Evolutionary conservation across 2,113 vertebrate species (phyloP).

Genomic region (Labrus mixtus): DNA sequence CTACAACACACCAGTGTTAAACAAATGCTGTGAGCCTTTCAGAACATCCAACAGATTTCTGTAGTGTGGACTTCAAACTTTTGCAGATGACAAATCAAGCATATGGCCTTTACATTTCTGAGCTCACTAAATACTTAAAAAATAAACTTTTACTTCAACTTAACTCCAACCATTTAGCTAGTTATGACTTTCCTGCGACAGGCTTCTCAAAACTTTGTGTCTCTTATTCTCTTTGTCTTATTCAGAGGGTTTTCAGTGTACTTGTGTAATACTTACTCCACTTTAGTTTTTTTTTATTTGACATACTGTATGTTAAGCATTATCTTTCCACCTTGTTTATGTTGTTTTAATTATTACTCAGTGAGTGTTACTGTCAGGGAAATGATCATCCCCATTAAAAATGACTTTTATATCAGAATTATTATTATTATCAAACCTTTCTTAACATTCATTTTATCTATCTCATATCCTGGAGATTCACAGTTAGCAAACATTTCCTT

Average conservation of each 20-base stretch:
- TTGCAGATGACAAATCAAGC: not conserved
- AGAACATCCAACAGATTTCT: not conserved
- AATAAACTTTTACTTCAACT: not conserved
- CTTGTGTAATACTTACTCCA: not conserved
- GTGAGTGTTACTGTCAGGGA: too few species aligned
- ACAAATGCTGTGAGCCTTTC: conserved; percentile 1
- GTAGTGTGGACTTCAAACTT: not conserved
- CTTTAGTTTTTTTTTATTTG: not conserved
- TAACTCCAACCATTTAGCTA: not conserved
- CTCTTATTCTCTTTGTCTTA: too few species aligned
- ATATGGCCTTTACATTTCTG: not conserved
- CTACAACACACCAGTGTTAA: not conserved
- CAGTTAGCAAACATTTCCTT: not conserved
- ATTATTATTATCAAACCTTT: too few species aligned
- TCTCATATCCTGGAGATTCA: not conserved
- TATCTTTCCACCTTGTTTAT: not conserved
- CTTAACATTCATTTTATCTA: too few species aligned
- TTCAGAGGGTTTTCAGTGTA: too few species aligned
- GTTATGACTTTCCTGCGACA: not conserved
- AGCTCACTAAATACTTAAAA: not conserved
- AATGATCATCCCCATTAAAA: too few species aligned
- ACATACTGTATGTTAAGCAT: not conserved
- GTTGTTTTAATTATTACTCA: not conserved
- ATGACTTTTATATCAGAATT: too few species aligned
- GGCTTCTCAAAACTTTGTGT: not conserved